Evolutionary conservation across 35 echinoderm and acorn worm species (phyloP).

Genomic region (Lytechinus variegatus): DNA sequence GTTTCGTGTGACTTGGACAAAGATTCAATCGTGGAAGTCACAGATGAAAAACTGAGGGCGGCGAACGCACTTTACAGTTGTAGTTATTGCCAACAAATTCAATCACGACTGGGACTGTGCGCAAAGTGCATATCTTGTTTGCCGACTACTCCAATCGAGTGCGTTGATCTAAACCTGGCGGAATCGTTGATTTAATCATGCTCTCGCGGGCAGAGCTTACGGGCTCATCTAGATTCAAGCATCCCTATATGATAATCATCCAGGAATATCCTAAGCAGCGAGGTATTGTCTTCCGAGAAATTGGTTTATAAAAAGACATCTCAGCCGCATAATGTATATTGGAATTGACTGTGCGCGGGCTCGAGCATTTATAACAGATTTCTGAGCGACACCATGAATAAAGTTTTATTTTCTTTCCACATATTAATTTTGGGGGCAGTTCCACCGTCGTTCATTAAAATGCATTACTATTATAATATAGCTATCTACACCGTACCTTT

Average conservation of each 20-base stretch:
- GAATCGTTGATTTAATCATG: conserved; percentile 4
- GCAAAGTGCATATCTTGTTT: background rate
- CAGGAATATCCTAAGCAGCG: background rate
- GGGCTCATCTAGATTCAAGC: background rate
- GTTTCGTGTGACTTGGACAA: background rate
- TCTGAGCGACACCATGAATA: too few relatives aligned
- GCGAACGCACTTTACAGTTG: background rate
- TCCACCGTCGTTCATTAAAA: too few relatives aligned
- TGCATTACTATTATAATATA: too few relatives aligned
- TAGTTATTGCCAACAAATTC: conserved; percentile 3
- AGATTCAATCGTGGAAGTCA: background rate
- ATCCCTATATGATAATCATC: background rate
- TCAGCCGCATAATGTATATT: background rate
- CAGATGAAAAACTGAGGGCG: background rate
- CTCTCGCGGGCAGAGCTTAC: background rate
- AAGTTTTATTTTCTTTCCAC: too few relatives aligned
- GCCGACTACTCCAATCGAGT: background rate
- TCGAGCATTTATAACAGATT: too few relatives aligned
- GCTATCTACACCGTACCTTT: too few relatives aligned
- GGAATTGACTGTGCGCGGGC: background rate
- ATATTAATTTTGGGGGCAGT: too few relatives aligned
- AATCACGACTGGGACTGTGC: background rate
- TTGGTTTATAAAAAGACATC: background rate
- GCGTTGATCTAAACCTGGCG: background rate
- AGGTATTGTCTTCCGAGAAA: background rate